Evolutionary conservation across 2,888 invertebrate species (phyloP).

Genomic region (Drosophila phalerata): DNA sequence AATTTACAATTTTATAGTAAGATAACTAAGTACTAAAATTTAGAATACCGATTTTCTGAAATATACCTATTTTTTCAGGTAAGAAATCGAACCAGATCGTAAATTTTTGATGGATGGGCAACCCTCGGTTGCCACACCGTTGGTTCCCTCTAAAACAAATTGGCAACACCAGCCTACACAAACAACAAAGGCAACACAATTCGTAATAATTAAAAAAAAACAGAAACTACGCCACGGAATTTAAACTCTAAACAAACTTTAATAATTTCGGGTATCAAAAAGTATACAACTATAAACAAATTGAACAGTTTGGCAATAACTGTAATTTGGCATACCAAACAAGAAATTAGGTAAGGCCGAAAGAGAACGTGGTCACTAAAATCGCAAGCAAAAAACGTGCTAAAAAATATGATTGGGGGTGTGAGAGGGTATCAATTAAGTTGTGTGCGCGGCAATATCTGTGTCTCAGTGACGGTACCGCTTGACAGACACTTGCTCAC

Average conservation of each 20-base stretch:
- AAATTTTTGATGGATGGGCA: no score
- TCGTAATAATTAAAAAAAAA: slow-evolving; percentile 40
- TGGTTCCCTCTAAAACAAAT: no score
- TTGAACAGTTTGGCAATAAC: slow-evolving; percentile 23
- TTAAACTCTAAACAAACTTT: slow-evolving; percentile 34
- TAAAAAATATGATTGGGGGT: slow-evolving; percentile 8
- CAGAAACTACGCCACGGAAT: slow-evolving; percentile 38
- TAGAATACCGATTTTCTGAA: no score
- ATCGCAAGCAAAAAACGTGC: slow-evolving; percentile 39
- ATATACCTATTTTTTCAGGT: no score
- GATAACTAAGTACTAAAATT: no score
- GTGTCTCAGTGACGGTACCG: slow-evolving; percentile 6
- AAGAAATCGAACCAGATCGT: no score
- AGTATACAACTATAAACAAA: slow-evolving; percentile 19
- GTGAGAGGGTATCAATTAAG: slow-evolving; percentile 4
- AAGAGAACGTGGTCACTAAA: slow-evolving; percentile 59
- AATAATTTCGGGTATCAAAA: slow-evolving; percentile 67
- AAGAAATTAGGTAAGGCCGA: slow-evolving; percentile 71
- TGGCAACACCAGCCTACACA: no score
- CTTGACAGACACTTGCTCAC: neutral
- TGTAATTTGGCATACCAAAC: slow-evolving; percentile 36
- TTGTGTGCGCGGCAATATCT: slow-evolving; percentile 28
- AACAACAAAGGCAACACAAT: slow-evolving; percentile 10
- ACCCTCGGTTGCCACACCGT: no score
- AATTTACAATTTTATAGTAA: no score